Conservation (phyloP, 2,113 vertebrate genomes). For the Cinclus cinclus region DNA sequence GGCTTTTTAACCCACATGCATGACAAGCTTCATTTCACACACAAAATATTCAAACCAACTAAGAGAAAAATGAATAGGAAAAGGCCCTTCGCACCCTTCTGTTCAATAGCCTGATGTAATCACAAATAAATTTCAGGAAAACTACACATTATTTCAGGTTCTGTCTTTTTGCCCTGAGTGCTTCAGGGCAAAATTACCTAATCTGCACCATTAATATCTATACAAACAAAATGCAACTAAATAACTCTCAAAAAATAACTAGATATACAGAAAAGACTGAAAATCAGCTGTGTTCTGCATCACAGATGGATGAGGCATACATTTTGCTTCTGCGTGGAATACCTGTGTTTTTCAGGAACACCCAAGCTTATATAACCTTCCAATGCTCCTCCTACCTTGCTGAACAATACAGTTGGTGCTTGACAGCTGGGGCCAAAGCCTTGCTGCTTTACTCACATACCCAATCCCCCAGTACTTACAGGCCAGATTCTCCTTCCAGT, state of each 20-base stretch:
- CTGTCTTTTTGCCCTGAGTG: neutral
- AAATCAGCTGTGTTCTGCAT: neutral
- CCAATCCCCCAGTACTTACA: neutral
- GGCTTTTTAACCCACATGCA: neutral
- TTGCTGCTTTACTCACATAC: neutral
- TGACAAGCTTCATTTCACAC: slow-evolving; percentile 1
- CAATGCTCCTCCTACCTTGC: neutral
- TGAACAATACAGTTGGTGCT: neutral
- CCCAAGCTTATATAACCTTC: neutral
- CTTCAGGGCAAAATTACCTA: neutral
- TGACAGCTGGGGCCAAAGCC: neutral
- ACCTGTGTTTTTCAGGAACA: neutral
- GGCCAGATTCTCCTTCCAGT: neutral
- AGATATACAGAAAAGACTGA: neutral
- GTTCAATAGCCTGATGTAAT: neutral
- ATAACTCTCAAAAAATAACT: neutral
- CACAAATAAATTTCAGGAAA: neutral
- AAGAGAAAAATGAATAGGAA: neutral
- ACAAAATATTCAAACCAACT: neutral
- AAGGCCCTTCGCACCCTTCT: neutral
- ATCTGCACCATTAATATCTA: neutral
- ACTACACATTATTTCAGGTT: neutral
- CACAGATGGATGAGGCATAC: neutral
- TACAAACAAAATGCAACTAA: neutral
- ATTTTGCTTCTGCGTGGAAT: neutral